These are phyloP conservation scores for Pangasius sanitwongsei DNA, from an alignment of 2,797 vertebrate species.

Conservation along the genomic window DNA sequence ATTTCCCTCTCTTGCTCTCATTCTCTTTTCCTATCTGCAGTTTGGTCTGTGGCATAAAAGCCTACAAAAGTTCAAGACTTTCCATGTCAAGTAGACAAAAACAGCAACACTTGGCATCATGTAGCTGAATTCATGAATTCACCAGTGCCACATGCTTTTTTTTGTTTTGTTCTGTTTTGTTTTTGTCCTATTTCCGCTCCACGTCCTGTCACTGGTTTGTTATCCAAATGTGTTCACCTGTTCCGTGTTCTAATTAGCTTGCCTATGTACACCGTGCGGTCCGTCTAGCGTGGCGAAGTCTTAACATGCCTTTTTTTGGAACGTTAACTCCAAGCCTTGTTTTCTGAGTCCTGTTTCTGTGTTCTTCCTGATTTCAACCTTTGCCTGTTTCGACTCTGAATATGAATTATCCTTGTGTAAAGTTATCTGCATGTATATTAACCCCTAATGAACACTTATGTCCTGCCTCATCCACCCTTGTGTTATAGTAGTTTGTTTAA, in stretches of 20 bases:
- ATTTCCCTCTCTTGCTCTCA: constrained; percentile 23
- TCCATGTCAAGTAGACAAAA: not conserved
- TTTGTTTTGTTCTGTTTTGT: not conserved
- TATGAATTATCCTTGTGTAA: not conserved
- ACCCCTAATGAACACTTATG: not conserved
- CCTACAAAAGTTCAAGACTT: not conserved
- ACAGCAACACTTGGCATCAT: not conserved
- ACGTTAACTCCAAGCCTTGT: not conserved
- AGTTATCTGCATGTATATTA: not conserved
- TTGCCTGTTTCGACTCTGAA: not conserved
- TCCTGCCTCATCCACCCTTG: not conserved
- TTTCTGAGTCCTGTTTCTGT: not conserved
- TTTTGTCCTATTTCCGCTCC: not conserved
- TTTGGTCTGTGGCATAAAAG: not conserved
- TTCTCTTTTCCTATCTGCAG: constrained; percentile 24
- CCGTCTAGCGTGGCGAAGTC: not conserved
- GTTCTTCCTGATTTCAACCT: not conserved
- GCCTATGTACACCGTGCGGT: not conserved
- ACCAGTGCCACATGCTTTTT: not conserved
- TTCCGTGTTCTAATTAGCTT: not conserved
- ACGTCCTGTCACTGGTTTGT: not conserved
- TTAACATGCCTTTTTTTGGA: not conserved
- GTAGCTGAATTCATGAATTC: not conserved
- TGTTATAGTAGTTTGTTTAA: not conserved
- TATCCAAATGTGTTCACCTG: not conserved